A percentile compares a stretch with the other conserved stretches of the same genome.
Conservation (phyloP, 2,888 invertebrate species). For the Stenurella melanura region DNA sequence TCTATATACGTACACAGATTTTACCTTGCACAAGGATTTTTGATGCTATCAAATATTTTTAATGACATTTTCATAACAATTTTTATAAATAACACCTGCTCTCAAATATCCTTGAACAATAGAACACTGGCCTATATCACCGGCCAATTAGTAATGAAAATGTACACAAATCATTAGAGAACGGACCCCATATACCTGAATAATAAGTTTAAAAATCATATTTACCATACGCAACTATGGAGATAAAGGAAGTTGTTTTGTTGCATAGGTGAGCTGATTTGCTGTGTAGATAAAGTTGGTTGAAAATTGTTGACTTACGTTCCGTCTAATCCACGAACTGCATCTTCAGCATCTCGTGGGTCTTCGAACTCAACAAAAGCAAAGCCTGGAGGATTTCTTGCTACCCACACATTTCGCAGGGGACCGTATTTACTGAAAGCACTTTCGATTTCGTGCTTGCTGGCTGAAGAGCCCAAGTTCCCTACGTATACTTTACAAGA, state of each 20-base stretch:
- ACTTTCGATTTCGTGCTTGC: constrained; percentile 94
- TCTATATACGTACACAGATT: constrained; percentile 1
- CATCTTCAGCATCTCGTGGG: constrained; percentile 93
- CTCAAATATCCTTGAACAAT: neutral
- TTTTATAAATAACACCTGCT: neutral
- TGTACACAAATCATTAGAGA: neutral
- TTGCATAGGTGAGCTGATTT: constrained; percentile 10
- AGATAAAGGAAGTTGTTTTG: constrained; percentile 23
- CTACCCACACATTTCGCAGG: constrained; percentile 97
- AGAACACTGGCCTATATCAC: neutral
- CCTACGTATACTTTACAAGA: constrained; percentile 97
- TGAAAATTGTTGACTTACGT: constrained; percentile 61
- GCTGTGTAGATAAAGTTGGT: constrained; percentile 9
- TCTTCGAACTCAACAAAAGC: constrained; percentile 97
- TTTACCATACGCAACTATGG: constrained; percentile 12
- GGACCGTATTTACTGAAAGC: constrained; percentile 95
- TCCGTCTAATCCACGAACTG: constrained; percentile 78
- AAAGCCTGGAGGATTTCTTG: constrained; percentile 95
- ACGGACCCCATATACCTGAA: neutral
- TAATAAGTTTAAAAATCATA: constrained; percentile 8
- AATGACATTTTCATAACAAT: too few relatives aligned
- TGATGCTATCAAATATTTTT: neutral
- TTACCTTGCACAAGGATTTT: neutral
- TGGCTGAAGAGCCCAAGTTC: constrained; percentile 92
- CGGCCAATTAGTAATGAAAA: neutral